A percentile compares a stretch with the other conserved stretches of the same genome.
Evolutionary conservation across 1,140 invertebrate species (phyloP).

Genomic region (silkworm (Bombyx mori)): ASM3026992v2 NC_085116.1:11056001-11056500

Average conservation of each 20-base stretch:
- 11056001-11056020: no score
- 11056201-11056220: conserved; percentile 63
- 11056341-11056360: conserved; percentile 20
- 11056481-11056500: no score
- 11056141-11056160: conserved; percentile 48
- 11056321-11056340: conserved; percentile 64
- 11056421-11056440: conserved; percentile 2
- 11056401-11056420: conserved; percentile 4
- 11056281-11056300: conserved; percentile 70
- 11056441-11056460: conserved; percentile 1
- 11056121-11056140: conserved; percentile 44
- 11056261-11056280: conserved; percentile 68
- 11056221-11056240: conserved; percentile 44
- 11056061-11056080: conserved; percentile 7
- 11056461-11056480: neutral
- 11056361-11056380: conserved; percentile 9
- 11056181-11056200: conserved; percentile 52
- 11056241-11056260: conserved; percentile 69
- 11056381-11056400: conserved; percentile 6
- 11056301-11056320: conserved; percentile 57
- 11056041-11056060: no score
- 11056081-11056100: conserved; percentile 25
- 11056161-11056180: conserved; percentile 59
- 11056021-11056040: no score
- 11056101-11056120: conserved; percentile 38